A percentile compares a stretch with the other conserved stretches of the same genome.
phyloP scores from a whole-genome alignment of 2,113 vertebrate genomes.

The Herpailurus yagouaroundi region DNA sequence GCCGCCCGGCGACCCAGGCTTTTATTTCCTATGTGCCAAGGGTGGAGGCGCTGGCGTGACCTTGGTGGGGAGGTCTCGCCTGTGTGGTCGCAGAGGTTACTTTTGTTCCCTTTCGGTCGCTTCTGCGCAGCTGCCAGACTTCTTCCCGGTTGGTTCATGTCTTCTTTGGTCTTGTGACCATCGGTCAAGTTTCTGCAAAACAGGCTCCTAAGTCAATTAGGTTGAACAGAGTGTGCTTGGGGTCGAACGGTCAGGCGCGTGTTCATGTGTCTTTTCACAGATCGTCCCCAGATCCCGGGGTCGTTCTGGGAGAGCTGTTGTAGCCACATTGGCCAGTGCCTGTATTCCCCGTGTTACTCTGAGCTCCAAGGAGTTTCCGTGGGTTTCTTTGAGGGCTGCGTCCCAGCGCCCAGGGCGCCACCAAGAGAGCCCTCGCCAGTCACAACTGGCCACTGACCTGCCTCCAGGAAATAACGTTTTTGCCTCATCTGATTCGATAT shows the following conservation, averaged over 20 bases:
- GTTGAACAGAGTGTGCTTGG: neutral
- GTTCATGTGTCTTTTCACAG: neutral
- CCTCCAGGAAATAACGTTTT: neutral
- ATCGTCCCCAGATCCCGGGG: neutral
- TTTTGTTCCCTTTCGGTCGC: neutral
- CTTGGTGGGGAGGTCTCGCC: fast-evolving
- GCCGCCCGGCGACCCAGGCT: neutral
- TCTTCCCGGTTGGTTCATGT: neutral
- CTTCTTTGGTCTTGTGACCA: neutral
- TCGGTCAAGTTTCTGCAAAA: neutral
- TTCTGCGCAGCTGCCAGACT: neutral
- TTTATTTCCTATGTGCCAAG: too few relatives aligned
- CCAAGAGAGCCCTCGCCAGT: fast-evolving
- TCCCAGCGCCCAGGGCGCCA: neutral
- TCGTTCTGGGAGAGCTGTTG: neutral
- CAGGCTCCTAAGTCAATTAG: neutral
- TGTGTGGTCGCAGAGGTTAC: too few relatives aligned
- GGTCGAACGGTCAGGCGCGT: neutral
- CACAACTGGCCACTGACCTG: neutral
- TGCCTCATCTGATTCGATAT: neutral
- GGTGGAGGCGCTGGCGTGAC: neutral
- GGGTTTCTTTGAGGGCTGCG: neutral
- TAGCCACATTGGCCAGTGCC: fast-evolving
- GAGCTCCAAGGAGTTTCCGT: neutral
- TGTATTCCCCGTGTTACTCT: neutral